These are phyloP conservation scores for Drymodes brunneopygia DNA, from an alignment of 2,113 vertebrate genomes.

Conservation along the genomic window DNA sequence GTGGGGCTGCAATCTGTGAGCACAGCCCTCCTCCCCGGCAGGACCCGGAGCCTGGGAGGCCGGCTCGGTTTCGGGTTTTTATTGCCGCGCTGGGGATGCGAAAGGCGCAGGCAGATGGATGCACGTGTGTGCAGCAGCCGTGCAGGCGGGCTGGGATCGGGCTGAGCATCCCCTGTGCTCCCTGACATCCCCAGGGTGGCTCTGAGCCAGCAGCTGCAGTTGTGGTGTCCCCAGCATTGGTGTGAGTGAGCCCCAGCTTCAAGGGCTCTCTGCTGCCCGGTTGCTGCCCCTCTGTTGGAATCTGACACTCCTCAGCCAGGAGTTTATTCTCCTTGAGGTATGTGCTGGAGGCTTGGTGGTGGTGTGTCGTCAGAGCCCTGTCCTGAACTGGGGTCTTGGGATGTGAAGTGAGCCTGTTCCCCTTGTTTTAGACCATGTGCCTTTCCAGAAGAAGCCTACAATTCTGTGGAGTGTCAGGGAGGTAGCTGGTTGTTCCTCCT, in stretches of 20 bases:
- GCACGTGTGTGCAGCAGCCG: background rate
- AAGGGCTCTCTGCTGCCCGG: background rate
- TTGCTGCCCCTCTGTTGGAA: background rate
- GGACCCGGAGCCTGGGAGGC: background rate
- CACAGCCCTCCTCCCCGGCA: background rate
- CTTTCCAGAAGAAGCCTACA: background rate
- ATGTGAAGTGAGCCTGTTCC: background rate
- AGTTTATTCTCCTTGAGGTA: background rate
- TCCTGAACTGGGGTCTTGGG: background rate
- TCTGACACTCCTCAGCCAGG: background rate
- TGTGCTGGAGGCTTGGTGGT: background rate
- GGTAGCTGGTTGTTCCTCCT: background rate
- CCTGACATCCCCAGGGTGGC: background rate
- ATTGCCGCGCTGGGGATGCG: background rate
- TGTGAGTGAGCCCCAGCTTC: background rate
- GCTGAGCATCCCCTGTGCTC: background rate
- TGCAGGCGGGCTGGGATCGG: background rate
- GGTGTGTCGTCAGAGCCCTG: background rate
- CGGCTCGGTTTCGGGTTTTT: background rate
- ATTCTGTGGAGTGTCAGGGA: background rate
- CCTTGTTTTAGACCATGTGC: background rate
- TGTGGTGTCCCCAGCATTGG: background rate
- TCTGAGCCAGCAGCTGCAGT: background rate
- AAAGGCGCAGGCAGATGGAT: background rate
- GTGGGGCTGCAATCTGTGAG: background rate